Conservation (phyloP, 2,888 invertebrate species). For the Thereva unica region DNA sequence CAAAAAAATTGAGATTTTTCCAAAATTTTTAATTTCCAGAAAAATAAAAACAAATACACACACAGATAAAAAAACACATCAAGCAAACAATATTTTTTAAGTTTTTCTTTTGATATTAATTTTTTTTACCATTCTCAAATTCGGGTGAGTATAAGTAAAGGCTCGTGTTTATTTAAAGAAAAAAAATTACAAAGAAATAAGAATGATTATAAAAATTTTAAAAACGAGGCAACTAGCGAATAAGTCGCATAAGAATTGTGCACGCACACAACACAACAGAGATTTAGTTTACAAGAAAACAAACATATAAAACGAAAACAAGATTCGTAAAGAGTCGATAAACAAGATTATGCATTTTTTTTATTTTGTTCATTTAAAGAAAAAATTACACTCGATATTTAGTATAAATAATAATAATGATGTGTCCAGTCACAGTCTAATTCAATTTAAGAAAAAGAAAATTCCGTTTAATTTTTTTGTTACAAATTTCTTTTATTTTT, state of each 20-base stretch:
- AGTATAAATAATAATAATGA: too few species aligned
- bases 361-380: too few species aligned
- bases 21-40: constrained; percentile 9
- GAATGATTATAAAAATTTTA: neutral
- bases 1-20: constrained; percentile 1
- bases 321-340: too few species aligned
- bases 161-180: constrained; percentile 35
- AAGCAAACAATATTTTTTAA: constrained; percentile 4
- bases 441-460: too few species aligned
- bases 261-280: constrained; percentile 19
- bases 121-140: constrained; percentile 22
- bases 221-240: constrained; percentile 27
- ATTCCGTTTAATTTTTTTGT: too few species aligned
- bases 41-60: constrained; percentile 23
- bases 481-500: too few species aligned
- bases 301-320: neutral
- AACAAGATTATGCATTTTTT: too few species aligned
- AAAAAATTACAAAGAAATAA: constrained; percentile 17
- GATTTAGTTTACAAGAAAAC: neutral
- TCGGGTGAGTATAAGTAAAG: constrained; percentile 28
- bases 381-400: too few species aligned
- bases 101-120: constrained; percentile 27
- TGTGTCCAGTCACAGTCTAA: too few species aligned
- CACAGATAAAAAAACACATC: constrained; percentile 9
- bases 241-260: constrained; percentile 19